Evolutionary conservation across 2,888 invertebrate genomes (phyloP).

Genomic region (Drosophila aldrichi): DNA sequence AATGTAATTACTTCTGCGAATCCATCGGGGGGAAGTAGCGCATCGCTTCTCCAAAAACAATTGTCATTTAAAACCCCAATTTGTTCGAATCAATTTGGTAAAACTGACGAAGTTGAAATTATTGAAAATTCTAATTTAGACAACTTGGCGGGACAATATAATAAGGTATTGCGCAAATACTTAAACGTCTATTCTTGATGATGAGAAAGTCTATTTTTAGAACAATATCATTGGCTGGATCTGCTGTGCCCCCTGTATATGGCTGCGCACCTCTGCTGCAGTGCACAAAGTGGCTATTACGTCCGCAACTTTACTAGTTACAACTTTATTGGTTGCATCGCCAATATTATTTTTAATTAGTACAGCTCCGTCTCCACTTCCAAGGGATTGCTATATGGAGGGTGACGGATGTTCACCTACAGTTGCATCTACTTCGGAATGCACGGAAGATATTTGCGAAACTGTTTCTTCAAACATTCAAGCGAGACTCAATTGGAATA

Average conservation of each 20-base stretch:
- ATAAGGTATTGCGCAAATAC: constrained; percentile 67
- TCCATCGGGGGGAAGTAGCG: constrained; percentile 80
- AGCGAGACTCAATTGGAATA: constrained; percentile 84
- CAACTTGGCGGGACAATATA: constrained; percentile 73
- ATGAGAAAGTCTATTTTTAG: constrained; percentile 36
- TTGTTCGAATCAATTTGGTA: constrained; percentile 78
- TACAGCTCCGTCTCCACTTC: constrained; percentile 84
- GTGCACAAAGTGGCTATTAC: constrained; percentile 88
- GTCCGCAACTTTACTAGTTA: constrained; percentile 87
- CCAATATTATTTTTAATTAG: constrained; percentile 87
- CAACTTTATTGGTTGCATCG: constrained; percentile 87
- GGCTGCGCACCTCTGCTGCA: constrained; percentile 87
- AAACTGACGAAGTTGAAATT: constrained; percentile 84
- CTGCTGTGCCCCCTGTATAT: constrained; percentile 87
- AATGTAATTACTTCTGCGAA: constrained; percentile 83
- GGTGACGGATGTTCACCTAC: constrained; percentile 84
- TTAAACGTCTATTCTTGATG: background rate
- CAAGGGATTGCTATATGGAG: constrained; percentile 83
- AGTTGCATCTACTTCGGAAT: constrained; percentile 82
- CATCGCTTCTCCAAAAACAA: constrained; percentile 83
- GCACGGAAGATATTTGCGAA: constrained; percentile 82
- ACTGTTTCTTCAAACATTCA: constrained; percentile 84
- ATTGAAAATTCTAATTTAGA: constrained; percentile 82
- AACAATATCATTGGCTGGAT: constrained; percentile 86
- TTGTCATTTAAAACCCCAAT: constrained; percentile 84